Evolutionary conservation across 2,888 invertebrate species (phyloP).

Genomic region (Caenorhabditis becei): DNA sequence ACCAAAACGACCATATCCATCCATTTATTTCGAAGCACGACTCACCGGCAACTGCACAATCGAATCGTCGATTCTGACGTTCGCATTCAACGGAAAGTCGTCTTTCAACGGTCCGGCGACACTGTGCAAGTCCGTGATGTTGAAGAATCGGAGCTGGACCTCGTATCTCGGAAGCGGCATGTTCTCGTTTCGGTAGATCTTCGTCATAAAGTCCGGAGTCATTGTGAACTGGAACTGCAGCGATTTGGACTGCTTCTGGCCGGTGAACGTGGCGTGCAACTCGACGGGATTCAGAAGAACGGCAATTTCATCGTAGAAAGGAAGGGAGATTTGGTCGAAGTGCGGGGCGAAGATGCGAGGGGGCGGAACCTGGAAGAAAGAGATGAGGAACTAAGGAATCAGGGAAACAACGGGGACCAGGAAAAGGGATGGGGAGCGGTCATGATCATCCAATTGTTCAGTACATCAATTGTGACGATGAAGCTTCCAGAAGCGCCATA

Average conservation of each 20-base stretch:
- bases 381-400: neutral
- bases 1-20: no score
- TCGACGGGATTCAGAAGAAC: constrained; percentile 66
- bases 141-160: constrained; percentile 75
- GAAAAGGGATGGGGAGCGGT: neutral
- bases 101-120: constrained; percentile 52
- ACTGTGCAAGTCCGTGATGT: constrained; percentile 85
- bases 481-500: no score
- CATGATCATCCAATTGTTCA: no score
- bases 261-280: constrained; percentile 33
- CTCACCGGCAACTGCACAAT: constrained; percentile 75
- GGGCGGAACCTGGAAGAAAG: constrained; percentile 17
- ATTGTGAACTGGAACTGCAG: constrained; percentile 34
- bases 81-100: constrained; percentile 77
- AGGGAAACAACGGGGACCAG: neutral
- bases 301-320: constrained; percentile 69
- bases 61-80: constrained; percentile 72
- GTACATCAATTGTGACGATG: no score
- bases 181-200: neutral
- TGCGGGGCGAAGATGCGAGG: neutral
- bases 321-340: constrained; percentile 55
- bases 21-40: neutral
- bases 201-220: neutral
- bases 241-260: constrained; percentile 17
- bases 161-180: constrained; percentile 73